These are phyloP conservation scores for Philhelius pedissequus DNA, from an alignment of 2,888 invertebrate genomes.

Conservation along the genomic window DNA sequence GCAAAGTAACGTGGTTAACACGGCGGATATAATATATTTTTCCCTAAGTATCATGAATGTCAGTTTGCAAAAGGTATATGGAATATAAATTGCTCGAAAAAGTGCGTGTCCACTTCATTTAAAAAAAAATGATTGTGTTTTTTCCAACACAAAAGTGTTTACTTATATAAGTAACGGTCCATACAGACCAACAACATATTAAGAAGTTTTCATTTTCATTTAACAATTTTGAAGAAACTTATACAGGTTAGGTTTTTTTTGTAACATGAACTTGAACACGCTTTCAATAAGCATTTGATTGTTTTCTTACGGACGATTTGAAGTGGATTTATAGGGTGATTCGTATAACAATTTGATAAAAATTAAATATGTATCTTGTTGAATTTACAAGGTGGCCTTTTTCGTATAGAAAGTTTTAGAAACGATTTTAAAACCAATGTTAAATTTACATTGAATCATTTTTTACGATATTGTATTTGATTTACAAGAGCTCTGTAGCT, in stretches of 20 bases:
- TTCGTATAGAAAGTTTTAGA: too few relatives aligned
- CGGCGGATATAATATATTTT: neutral
- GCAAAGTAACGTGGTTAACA: slow-evolving; percentile 38
- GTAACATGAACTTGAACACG: neutral
- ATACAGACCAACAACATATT: neutral
- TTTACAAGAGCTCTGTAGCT: too few relatives aligned
- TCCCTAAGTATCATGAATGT: neutral
- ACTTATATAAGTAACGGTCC: neutral
- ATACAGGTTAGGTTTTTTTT: neutral
- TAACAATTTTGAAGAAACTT: neutral
- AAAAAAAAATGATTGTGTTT: neutral
- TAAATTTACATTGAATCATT: too few relatives aligned
- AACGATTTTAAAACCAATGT: too few relatives aligned
- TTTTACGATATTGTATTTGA: too few relatives aligned
- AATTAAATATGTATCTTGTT: too few relatives aligned
- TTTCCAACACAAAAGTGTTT: neutral
- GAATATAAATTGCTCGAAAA: neutral
- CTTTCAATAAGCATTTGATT: neutral
- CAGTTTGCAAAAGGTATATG: too few relatives aligned
- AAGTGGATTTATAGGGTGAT: too few relatives aligned
- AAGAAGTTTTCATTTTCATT: neutral
- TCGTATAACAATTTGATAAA: too few relatives aligned
- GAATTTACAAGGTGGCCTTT: too few relatives aligned
- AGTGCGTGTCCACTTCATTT: slow-evolving; percentile 19
- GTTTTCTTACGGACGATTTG: too few relatives aligned